These are phyloP conservation scores for Morelia viridis DNA, from an alignment of 2,797 vertebrate genomes.

Conservation along the genomic window DNA sequence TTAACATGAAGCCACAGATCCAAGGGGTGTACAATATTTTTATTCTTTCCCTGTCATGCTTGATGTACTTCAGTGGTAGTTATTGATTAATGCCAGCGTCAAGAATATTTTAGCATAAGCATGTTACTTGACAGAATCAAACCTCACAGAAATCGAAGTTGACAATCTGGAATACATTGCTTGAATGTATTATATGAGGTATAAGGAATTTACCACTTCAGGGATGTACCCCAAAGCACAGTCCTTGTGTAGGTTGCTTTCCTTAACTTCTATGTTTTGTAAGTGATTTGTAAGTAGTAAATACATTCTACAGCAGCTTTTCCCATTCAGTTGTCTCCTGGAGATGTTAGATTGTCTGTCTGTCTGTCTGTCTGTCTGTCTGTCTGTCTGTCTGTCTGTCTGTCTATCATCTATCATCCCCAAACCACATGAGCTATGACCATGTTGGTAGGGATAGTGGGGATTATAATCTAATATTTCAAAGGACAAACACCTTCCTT, in stretches of 20 bases:
- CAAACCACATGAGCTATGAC: not conserved
- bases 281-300: not conserved
- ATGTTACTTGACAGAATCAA: not conserved
- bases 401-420: not conserved
- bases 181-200: not conserved
- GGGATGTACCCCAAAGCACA: not conserved
- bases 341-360: not conserved
- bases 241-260: not conserved
- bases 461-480: not conserved
- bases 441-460: not conserved
- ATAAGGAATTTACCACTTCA: not conserved
- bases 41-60: not conserved
- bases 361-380: too few species aligned
- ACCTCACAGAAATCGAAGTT: not conserved
- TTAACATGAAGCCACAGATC: not conserved
- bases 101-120: not conserved
- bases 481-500: not conserved
- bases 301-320: not conserved
- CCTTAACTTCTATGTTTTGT: not conserved
- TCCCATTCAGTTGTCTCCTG: not conserved
- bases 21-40: not conserved
- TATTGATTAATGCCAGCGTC: not conserved
- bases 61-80: not conserved
- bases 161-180: not conserved
- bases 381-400: too few species aligned